These are phyloP conservation scores for Coenonympha glycerion DNA, from an alignment of 2,888 invertebrate species.

Conservation along the genomic window DNA sequence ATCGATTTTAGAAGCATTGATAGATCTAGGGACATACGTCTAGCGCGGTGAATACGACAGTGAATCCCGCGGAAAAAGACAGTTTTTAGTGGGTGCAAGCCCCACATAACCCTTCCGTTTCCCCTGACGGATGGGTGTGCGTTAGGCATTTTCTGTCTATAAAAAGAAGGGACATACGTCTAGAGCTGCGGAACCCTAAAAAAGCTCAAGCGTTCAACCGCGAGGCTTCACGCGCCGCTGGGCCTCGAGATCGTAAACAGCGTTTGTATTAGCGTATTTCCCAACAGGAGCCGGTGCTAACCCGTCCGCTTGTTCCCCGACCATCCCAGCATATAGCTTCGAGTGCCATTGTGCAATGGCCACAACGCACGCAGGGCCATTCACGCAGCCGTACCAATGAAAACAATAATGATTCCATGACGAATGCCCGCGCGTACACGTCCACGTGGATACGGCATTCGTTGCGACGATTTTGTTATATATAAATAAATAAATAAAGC, in stretches of 20 bases:
- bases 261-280: constrained; percentile 49
- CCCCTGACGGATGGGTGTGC: no score
- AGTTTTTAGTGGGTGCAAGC: no score
- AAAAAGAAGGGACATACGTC: no score
- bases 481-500: no score
- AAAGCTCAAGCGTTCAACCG: constrained; percentile 10
- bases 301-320: constrained; percentile 51
- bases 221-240: constrained; percentile 15
- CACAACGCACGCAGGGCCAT: constrained; percentile 67
- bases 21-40: no score
- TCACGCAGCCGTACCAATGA: constrained; percentile 61
- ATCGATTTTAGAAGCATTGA: no score
- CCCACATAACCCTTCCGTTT: no score
- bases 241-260: constrained; percentile 25
- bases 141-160: no score
- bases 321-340: constrained; percentile 62
- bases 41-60: no score
- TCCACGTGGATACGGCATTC: no score
- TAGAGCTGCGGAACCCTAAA: constrained; percentile 9
- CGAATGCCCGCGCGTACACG: constrained; percentile 15
- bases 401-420: constrained; percentile 61
- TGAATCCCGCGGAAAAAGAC: no score
- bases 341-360: constrained; percentile 58
- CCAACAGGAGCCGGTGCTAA: constrained; percentile 35
- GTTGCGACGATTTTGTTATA: no score